Evolutionary conservation across 2,797 vertebrate species (phyloP), one percentile per base, ranked within the genome.

Genomic region (Notamacropus eugenii): DNA sequence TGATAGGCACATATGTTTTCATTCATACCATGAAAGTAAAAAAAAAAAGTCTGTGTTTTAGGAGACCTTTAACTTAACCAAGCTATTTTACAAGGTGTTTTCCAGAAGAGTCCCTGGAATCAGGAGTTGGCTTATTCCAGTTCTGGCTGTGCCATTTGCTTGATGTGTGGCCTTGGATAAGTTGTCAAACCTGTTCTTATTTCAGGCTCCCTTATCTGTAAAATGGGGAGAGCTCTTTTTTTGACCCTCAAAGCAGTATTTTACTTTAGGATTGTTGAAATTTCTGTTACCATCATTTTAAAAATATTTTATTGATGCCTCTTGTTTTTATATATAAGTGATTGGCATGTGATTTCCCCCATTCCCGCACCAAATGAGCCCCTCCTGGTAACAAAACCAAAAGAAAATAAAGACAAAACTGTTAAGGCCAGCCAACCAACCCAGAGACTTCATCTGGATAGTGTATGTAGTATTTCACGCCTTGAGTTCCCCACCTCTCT

Each of bases 151-250:
- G 24, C 14, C 40, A 93, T 55, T 46, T 91, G 46, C 82, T 95
- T 94, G 55, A 54, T 94, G 74, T 74, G 19, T 91, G 87, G 92
- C 92, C 87, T 92, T 82, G 92, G 93, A 91, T 67, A 95, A 93
- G 10, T 94, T 55, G 34, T 90, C 10, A 91, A 87, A 93, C 55
- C 50, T 94, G 22, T 92, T 93, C 31, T 96, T 54, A 91, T 95
- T 95, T 92, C 62, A 95, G n/a, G 62, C 94, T 92, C 92, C 50
- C 52, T 92, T 92, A 55, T 92, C 62, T 96, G 93, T 94, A 90
- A 95, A 93, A 93, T 55, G 58, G 82, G 27, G 22, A 52, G 29
- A 90, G 34, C 50, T 50, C 24, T 50, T 46, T 87, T 50, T 87
- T 50, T 87, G 74, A 87, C 9, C 9, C 40, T 50, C 22, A 87